Conservation (phyloP, 1,140 invertebrate species). For the Drosophila carrolli region DNA sequence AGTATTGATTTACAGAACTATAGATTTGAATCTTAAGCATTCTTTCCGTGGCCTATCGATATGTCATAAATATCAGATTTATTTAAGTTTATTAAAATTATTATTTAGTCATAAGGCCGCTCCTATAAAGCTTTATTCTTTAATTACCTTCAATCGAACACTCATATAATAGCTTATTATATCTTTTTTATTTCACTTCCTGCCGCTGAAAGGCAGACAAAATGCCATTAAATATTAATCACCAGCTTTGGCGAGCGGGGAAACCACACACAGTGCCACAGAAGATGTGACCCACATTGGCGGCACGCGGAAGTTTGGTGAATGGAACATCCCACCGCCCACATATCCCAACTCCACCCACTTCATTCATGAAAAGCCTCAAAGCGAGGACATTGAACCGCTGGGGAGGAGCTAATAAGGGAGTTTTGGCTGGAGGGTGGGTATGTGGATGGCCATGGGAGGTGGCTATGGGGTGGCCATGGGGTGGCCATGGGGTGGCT, state of each 20-base stretch:
- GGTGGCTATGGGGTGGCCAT: neutral
- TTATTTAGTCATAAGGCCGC: too few relatives aligned
- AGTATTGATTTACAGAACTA: too few relatives aligned
- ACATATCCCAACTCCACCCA: slow-evolving; percentile 25
- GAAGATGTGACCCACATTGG: slow-evolving; percentile 64
- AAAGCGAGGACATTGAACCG: slow-evolving; percentile 74
- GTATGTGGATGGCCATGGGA: slow-evolving; percentile 1
- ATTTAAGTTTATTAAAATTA: too few relatives aligned
- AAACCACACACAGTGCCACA: slow-evolving; percentile 13
- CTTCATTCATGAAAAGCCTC: slow-evolving; percentile 71
- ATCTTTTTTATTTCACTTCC: slow-evolving; percentile 23
- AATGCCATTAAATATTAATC: slow-evolving; percentile 51
- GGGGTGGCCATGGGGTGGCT: neutral
- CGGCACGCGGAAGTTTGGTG: slow-evolving; percentile 65
- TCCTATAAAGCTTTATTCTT: too few relatives aligned
- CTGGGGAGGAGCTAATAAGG: slow-evolving; percentile 62
- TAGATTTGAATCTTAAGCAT: too few relatives aligned
- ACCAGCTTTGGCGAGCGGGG: slow-evolving; percentile 3
- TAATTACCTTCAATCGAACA: neutral
- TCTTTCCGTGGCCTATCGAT: too few relatives aligned
- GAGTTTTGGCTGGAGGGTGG: slow-evolving; percentile 30
- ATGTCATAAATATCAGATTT: too few relatives aligned
- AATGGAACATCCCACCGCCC: slow-evolving; percentile 44
- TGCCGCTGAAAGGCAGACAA: slow-evolving; percentile 31
- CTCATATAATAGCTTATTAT: neutral